Evolutionary conservation across 2,113 vertebrate species (phyloP).

Genomic region (Bufo bufo): DNA sequence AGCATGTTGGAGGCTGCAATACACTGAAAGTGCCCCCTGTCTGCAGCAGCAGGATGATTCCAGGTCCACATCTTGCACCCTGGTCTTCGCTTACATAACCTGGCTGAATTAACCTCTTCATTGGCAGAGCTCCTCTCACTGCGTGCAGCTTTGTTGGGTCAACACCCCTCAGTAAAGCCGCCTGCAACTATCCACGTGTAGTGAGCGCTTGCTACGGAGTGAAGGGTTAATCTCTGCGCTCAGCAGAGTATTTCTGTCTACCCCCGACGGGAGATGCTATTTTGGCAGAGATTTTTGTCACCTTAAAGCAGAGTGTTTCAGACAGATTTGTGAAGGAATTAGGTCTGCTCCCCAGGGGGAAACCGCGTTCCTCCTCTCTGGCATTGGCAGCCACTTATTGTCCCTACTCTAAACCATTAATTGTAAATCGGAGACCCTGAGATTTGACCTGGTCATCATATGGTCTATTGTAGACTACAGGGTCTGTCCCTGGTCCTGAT

Average conservation of each 20-base stretch:
- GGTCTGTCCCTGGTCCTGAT: not conserved
- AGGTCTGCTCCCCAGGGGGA: conserved; percentile 44
- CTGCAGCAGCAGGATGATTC: not conserved
- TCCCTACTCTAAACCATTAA: not conserved
- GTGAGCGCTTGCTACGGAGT: not conserved
- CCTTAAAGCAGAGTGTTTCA: conserved; percentile 40
- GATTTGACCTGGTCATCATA: too few species aligned
- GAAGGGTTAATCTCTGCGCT: conserved; percentile 15
- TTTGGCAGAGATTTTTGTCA: conserved; percentile 50
- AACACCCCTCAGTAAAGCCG: not conserved
- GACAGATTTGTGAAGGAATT: conserved; percentile 49
- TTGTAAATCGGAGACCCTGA: not conserved
- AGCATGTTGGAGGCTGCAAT: too few species aligned
- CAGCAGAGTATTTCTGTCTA: conserved; percentile 29
- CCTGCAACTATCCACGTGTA: not conserved
- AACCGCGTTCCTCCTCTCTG: not conserved
- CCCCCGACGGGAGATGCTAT: conserved; percentile 31
- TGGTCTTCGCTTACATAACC: not conserved
- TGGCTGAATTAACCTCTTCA: not conserved
- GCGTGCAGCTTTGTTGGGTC: not conserved
- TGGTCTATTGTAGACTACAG: too few species aligned
- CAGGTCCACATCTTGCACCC: not conserved
- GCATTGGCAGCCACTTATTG: conserved; percentile 8
- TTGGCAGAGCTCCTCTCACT: not conserved
- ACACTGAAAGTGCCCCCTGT: too few species aligned